Conservation (phyloP, 1,140 invertebrate genomes). For the Reticulitermes speratus region DNA sequence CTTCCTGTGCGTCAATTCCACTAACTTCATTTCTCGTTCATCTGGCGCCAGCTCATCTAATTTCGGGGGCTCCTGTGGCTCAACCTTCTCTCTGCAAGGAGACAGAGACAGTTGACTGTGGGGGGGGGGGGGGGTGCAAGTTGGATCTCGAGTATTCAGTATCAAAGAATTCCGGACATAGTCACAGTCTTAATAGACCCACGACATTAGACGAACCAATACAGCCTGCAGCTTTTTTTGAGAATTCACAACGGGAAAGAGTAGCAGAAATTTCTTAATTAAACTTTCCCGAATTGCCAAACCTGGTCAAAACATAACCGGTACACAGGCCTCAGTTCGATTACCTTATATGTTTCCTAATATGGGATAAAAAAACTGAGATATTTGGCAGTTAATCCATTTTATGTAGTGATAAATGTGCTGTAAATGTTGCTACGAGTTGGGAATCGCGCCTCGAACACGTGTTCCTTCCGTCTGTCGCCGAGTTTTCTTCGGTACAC, state of each 20-base stretch:
- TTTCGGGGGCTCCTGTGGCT: conserved; percentile 10
- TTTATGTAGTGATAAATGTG: no score
- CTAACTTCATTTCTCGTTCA: conserved; percentile 11
- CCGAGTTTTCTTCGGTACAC: no score
- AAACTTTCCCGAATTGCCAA: background rate
- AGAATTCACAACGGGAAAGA: background rate
- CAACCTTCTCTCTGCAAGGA: background rate
- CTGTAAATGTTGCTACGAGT: no score
- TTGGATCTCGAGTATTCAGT: background rate
- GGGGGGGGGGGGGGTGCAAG: background rate
- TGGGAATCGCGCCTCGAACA: no score
- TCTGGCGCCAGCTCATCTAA: conserved; percentile 11
- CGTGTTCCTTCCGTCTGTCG: no score
- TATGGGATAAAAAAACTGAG: no score
- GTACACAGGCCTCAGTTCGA: no score
- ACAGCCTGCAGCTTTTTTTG: background rate
- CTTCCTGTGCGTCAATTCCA: conserved; percentile 14
- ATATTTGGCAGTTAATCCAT: no score
- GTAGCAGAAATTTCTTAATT: background rate
- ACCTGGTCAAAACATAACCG: no score
- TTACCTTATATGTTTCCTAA: no score
- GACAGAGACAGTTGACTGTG: background rate
- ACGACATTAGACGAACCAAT: background rate
- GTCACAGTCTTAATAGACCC: background rate
- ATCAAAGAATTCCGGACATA: background rate